Evolutionary conservation across 2,888 invertebrate genomes (phyloP).

Genomic region (Meliscaeva auricollis): DNA sequence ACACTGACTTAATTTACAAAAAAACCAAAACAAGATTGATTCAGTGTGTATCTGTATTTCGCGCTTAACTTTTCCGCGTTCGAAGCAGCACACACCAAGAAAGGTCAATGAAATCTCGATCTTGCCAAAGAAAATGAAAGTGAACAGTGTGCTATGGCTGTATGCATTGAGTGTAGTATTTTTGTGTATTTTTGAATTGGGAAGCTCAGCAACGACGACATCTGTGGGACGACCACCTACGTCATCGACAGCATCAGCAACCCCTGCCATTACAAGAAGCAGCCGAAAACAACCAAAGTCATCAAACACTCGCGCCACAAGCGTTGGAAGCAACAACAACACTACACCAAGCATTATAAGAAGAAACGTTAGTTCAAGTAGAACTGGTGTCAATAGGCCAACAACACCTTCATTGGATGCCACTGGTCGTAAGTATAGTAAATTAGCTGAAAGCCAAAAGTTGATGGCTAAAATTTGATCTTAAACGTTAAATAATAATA

Average conservation of each 20-base stretch:
- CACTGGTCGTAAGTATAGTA: slow-evolving; percentile 44
- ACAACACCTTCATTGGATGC: slow-evolving; percentile 27
- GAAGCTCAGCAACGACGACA: slow-evolving; percentile 37
- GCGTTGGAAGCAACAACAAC: neutral
- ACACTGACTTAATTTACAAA: slow-evolving; percentile 60
- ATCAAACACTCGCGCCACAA: neutral
- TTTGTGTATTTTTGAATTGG: slow-evolving; percentile 56
- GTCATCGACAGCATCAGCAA: slow-evolving; percentile 24
- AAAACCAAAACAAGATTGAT: slow-evolving; percentile 20
- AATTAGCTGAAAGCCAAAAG: neutral
- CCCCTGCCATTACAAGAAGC: slow-evolving; percentile 12
- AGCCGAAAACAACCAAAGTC: slow-evolving; percentile 19
- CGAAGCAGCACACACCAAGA: slow-evolving; percentile 13
- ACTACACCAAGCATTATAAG: slow-evolving; percentile 19
- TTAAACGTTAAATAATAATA: neutral
- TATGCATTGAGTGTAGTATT: slow-evolving; percentile 55
- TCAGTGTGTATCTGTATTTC: slow-evolving; percentile 6
- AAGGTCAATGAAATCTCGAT: slow-evolving; percentile 71
- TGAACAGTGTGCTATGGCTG: slow-evolving; percentile 66
- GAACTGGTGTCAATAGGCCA: slow-evolving; percentile 58
- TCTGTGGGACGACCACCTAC: slow-evolving; percentile 45
- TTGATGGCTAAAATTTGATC: neutral
- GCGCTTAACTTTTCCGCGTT: slow-evolving; percentile 44
- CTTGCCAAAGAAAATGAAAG: slow-evolving; percentile 71
- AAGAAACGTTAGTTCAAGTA: slow-evolving; percentile 50